These are phyloP conservation scores for Agelaius tricolor DNA, from an alignment of 2,113 vertebrate species.

Conservation along the genomic window DNA sequence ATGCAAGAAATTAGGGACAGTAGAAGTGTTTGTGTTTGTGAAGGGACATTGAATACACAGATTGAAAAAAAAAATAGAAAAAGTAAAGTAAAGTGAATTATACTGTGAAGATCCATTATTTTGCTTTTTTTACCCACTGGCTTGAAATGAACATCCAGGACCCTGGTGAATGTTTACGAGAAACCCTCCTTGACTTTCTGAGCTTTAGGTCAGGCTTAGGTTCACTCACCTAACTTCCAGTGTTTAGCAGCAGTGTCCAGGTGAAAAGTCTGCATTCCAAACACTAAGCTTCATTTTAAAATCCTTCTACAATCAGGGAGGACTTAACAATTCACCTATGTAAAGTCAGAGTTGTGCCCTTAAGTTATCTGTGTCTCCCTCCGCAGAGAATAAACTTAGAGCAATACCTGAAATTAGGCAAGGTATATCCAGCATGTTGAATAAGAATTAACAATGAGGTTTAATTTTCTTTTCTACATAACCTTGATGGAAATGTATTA, in stretches of 20 bases:
- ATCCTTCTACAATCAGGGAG: neutral
- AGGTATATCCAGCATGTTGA: neutral
- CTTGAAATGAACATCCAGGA: neutral
- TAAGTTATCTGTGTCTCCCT: neutral
- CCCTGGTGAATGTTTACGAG: neutral
- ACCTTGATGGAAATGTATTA: neutral
- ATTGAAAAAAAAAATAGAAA: neutral
- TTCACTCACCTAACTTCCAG: neutral
- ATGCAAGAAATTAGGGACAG: neutral
- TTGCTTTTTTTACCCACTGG: neutral
- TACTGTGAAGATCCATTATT: neutral
- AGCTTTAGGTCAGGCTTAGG: neutral
- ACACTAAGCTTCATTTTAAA: neutral
- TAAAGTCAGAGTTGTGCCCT: neutral
- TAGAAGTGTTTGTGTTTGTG: neutral
- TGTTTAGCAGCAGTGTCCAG: neutral
- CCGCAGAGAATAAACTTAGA: neutral
- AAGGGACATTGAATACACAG: neutral
- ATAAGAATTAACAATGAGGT: neutral
- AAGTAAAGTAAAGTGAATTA: neutral
- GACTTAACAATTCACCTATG: neutral
- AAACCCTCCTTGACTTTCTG: neutral
- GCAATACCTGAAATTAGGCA: neutral
- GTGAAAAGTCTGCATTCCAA: neutral
- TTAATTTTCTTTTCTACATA: constrained; percentile 25